Percentiles rank a stretch among this genome's conserved stretches.
phyloP scores from a whole-genome alignment of 37 sponge, comb jelly and placozoan genomes.

The Mnemiopsis leidyi region DNA sequence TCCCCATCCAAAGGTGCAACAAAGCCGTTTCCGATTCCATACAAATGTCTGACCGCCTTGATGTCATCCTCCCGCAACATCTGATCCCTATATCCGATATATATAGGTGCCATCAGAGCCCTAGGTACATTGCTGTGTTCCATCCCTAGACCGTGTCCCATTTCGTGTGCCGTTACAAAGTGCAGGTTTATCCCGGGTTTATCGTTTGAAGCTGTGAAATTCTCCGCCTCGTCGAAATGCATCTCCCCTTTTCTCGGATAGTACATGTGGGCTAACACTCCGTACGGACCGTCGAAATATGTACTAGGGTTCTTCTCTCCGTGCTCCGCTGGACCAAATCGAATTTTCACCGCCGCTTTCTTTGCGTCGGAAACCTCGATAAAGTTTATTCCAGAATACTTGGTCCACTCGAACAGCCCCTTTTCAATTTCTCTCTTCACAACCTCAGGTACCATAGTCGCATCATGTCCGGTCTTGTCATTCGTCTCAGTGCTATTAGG shows the following conservation, averaged over 20 bases:
- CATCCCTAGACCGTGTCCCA: slow-evolving; percentile 59
- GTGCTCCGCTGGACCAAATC: not conserved
- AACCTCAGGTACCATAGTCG: not conserved
- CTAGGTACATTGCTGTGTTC: not conserved
- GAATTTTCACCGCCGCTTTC: not conserved
- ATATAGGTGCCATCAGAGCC: not conserved
- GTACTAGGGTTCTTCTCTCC: not conserved
- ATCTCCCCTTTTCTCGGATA: slow-evolving; percentile 29
- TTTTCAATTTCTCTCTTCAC: not conserved
- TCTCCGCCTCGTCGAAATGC: slow-evolving; percentile 48
- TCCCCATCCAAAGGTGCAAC: not conserved
- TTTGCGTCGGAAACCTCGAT: not conserved
- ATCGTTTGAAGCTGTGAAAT: not conserved
- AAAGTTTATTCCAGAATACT: not conserved
- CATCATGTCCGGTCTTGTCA: not conserved
- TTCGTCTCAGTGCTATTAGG: too few species aligned
- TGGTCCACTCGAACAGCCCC: slow-evolving; percentile 17
- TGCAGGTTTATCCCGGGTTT: not conserved
- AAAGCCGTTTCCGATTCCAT: slow-evolving; percentile 21
- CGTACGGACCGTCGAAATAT: slow-evolving; percentile 14
- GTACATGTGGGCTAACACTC: slow-evolving; percentile 53
- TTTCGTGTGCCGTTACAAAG: slow-evolving; percentile 19
- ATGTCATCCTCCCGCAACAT: slow-evolving; percentile 32
- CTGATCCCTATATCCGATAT: not conserved
- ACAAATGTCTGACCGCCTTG: not conserved